These are phyloP conservation scores for Rhea americana DNA, from an alignment of 2,113 vertebrate species.

Conservation along the genomic window DNA sequence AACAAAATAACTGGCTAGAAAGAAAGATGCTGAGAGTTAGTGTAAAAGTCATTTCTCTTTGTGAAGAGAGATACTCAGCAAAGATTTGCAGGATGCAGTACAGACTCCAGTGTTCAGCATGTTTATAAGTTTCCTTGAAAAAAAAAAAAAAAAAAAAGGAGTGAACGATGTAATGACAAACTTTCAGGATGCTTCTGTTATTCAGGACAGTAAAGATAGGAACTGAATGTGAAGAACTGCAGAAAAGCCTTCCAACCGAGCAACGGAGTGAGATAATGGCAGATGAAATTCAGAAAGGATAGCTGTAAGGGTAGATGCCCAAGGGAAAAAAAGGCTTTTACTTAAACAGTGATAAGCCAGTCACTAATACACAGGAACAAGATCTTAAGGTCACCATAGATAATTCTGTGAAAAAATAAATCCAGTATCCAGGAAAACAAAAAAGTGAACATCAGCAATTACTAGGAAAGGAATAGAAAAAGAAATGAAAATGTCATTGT, in stretches of 20 bases:
- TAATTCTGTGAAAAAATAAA: background rate
- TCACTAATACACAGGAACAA: background rate
- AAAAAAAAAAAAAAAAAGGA: background rate
- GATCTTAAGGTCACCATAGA: background rate
- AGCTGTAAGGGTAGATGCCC: background rate
- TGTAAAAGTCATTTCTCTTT: slow-evolving; percentile 7
- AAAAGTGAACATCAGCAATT: background rate
- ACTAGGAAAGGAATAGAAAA: background rate
- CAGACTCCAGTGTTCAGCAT: background rate
- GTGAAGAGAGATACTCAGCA: background rate
- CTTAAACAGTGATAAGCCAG: slow-evolving; percentile 12
- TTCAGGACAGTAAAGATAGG: slow-evolving; percentile 19
- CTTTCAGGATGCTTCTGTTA: background rate
- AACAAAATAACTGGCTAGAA: slow-evolving; percentile 19
- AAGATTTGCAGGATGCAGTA: slow-evolving; percentile 27
- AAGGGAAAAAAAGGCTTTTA: slow-evolving; percentile 12
- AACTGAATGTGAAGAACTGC: background rate
- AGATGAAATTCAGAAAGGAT: slow-evolving; percentile 10
- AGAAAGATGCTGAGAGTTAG: background rate
- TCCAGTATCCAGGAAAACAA: background rate
- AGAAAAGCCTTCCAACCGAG: background rate
- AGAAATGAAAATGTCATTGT: background rate
- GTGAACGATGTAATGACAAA: background rate
- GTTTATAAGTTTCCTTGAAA: background rate
- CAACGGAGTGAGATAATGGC: slow-evolving; percentile 23